phyloP scores from a whole-genome alignment of 2,797 vertebrate species.

The Alauda arvensis region DNA sequence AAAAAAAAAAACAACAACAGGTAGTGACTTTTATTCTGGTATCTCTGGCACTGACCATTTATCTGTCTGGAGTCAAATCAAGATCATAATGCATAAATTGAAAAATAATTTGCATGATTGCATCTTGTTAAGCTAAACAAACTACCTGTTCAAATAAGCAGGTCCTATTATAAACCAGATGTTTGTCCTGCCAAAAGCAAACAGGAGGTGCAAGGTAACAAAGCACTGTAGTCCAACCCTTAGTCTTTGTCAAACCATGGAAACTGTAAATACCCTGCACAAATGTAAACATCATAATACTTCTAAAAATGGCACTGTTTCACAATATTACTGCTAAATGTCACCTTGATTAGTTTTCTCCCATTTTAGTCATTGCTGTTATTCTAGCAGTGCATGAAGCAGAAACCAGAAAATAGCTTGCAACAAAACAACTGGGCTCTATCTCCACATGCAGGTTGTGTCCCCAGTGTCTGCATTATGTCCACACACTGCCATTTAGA shows the following conservation, averaged over 20 bases:
- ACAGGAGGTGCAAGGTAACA: background rate
- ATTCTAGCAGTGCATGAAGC: background rate
- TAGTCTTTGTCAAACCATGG: background rate
- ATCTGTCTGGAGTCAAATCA: background rate
- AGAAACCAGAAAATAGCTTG: background rate
- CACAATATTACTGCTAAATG: background rate
- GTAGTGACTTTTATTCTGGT: background rate
- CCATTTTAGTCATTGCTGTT: background rate
- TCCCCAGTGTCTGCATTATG: background rate
- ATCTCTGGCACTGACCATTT: background rate
- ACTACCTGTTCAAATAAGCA: conserved; percentile 16
- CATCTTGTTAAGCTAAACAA: conserved; percentile 6
- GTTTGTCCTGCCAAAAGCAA: background rate
- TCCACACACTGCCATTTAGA: background rate
- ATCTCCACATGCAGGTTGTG: background rate
- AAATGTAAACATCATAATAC: background rate
- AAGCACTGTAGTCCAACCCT: background rate
- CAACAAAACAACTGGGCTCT: background rate
- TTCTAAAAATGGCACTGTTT: background rate
- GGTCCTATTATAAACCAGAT: background rate
- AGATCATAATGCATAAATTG: background rate
- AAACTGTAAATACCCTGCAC: background rate
- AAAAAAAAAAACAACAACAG: background rate
- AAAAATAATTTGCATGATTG: background rate
- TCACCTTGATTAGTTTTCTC: background rate